phyloP scores from a whole-genome alignment of 2,888 invertebrate genomes.

The Coecobrya sp. region DNA sequence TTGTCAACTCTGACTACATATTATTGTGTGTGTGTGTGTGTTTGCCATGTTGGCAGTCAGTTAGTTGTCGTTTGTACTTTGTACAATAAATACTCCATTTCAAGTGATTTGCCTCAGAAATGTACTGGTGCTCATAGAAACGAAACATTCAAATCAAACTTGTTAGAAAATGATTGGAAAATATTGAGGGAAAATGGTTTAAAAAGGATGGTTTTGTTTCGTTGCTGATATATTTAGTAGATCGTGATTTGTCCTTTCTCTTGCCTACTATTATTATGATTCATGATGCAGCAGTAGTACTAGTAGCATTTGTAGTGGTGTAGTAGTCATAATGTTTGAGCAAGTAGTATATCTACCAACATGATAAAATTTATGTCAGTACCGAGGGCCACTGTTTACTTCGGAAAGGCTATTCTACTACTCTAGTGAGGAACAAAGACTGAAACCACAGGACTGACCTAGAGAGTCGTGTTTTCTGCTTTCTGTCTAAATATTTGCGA shows the following conservation, averaged over 20 bases:
- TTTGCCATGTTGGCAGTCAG: background rate
- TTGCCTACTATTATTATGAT: background rate
- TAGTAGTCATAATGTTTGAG: background rate
- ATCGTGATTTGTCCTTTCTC: conserved; percentile 35
- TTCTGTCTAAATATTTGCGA: conserved; percentile 57
- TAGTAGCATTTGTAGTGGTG: background rate
- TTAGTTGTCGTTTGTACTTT: conserved; percentile 30
- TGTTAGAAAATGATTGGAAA: background rate
- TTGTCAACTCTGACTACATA: background rate
- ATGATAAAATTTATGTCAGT: conserved; percentile 37
- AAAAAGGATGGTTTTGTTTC: conserved; percentile 19
- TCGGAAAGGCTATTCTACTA: background rate
- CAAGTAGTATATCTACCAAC: background rate
- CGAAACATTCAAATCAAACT: background rate
- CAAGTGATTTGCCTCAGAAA: background rate
- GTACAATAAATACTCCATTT: conserved; percentile 21
- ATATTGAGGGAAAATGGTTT: background rate
- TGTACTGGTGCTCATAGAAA: background rate
- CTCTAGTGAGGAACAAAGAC: background rate
- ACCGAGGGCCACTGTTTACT: conserved; percentile 29
- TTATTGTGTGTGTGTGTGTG: background rate
- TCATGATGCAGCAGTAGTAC: background rate
- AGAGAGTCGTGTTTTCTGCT: conserved; percentile 25
- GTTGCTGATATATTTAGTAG: conserved; percentile 24
- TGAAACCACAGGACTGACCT: conserved; percentile 28